These are phyloP conservation scores for Eumaeus atala DNA, from an alignment of 1,140 invertebrate species.

Conservation along the genomic window DNA sequence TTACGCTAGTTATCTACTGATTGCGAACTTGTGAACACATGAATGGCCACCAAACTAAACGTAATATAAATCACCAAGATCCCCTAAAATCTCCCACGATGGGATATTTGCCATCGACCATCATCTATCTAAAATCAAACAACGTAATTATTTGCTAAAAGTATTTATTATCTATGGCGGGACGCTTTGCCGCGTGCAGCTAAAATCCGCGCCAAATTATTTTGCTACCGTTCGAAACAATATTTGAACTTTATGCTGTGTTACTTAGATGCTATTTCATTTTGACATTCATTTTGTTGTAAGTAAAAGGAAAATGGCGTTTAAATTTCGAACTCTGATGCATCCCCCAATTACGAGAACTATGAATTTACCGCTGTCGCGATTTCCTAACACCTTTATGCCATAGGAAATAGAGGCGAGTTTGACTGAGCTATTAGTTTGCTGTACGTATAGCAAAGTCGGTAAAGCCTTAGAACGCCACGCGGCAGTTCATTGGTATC, in stretches of 20 bases:
- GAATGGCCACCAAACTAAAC: no score
- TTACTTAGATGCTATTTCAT: constrained; percentile 22
- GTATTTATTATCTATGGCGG: constrained; percentile 65
- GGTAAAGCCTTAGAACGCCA: constrained; percentile 39
- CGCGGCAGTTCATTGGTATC: constrained; percentile 66
- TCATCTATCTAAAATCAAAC: constrained; percentile 70
- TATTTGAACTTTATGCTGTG: constrained; percentile 10
- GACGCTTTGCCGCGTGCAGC: constrained; percentile 53
- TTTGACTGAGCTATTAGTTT: constrained; percentile 17
- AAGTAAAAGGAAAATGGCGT: constrained; percentile 21
- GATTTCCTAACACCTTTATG: neutral
- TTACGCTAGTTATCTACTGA: no score
- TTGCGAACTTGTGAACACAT: no score
- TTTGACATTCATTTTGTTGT: constrained; percentile 5
- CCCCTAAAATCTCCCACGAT: no score
- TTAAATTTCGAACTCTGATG: constrained; percentile 19
- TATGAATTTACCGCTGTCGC: neutral
- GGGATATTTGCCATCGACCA: constrained; percentile 40
- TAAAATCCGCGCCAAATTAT: constrained; percentile 20
- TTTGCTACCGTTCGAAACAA: neutral
- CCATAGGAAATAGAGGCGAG: constrained; percentile 19
- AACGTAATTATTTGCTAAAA: constrained; percentile 71
- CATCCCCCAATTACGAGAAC: constrained; percentile 9
- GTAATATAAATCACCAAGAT: no score
- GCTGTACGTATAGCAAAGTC: constrained; percentile 18